Evolutionary conservation across 2,888 invertebrate species (phyloP), one percentile per base, ranked within the genome.

Genomic region (Petrophora chlorosata): DNA sequence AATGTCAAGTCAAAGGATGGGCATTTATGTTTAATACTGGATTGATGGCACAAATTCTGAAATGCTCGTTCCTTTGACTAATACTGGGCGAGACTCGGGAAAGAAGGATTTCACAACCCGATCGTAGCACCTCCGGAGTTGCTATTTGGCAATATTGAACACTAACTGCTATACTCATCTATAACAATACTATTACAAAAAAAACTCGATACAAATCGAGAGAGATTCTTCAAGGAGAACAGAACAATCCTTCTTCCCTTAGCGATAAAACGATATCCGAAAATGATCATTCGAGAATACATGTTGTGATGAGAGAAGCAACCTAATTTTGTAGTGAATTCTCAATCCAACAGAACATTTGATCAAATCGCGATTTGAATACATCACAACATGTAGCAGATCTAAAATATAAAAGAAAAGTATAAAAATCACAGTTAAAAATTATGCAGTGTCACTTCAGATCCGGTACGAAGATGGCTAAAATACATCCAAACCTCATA

Each of bases 351-450:
- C 44, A 35, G 49, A 47, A 47, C 35, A 52, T 23, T 19, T 32
- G 19, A 50, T 62, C 65, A 51, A 48, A 45, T 41, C 41, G 25
- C 45, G 32, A 28, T 25, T 40, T 30, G 22, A 80, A 78, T 75
- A 75, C 76, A 70, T 86, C 87, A 87, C 88, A 89, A 88, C 86
- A 85, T 83, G 88, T 83, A 82, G 81, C 83, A 85, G 82, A 77
- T 83, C 82, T 85, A 87, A 87, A 72, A 79, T 88, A 85, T 80
- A 82, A 78, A 82, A 79, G 79, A 28, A 79, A 82, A 82, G 82
- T 84, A 86, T 84, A 90, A 89, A 88, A 88, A 90, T 90, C 90
- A 90, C 90, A 90, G 90, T 87, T 78, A 80, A 71, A 86, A 87
- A 89, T 89, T 89, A 90, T 89, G 90, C 90, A 83, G 86, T 81